Evolutionary conservation across 2,113 vertebrate species (phyloP).

Genomic region (Menura novaehollandiae): DNA sequence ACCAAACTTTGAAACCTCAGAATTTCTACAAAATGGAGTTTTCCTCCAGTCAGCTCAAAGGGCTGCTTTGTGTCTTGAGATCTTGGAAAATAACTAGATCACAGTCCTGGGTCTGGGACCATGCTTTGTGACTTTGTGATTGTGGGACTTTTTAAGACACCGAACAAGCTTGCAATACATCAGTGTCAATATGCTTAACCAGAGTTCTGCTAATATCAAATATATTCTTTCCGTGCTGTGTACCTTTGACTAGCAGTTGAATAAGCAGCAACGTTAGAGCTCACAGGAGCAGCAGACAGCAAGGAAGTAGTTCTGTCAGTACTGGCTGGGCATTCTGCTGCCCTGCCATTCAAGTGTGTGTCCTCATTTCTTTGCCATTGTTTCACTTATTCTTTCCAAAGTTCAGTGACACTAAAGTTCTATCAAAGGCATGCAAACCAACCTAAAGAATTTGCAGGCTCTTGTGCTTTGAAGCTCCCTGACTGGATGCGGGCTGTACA

Average conservation of each 20-base stretch:
- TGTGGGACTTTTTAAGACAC: neutral
- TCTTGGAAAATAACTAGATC: neutral
- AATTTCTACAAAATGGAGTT: neutral
- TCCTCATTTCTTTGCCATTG: neutral
- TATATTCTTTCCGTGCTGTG: neutral
- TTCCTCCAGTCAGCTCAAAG: neutral
- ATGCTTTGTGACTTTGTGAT: neutral
- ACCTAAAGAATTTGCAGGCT: neutral
- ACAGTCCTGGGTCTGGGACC: neutral
- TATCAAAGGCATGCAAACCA: neutral
- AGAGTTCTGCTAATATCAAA: neutral
- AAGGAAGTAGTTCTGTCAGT: neutral
- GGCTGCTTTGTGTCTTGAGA: constrained; percentile 13
- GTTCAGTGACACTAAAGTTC: neutral
- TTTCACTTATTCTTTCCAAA: neutral
- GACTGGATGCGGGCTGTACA: neutral
- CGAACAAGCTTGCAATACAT: neutral
- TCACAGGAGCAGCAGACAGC: neutral
- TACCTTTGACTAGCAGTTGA: neutral
- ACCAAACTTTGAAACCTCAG: constrained; percentile 42
- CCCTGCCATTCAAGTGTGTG: neutral
- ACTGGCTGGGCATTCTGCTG: neutral
- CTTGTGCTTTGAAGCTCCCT: neutral
- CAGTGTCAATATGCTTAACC: neutral
- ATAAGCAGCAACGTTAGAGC: neutral